Evolutionary conservation across 2,113 vertebrate genomes (phyloP).

Genomic region (Odontophorus gujanensis): DNA sequence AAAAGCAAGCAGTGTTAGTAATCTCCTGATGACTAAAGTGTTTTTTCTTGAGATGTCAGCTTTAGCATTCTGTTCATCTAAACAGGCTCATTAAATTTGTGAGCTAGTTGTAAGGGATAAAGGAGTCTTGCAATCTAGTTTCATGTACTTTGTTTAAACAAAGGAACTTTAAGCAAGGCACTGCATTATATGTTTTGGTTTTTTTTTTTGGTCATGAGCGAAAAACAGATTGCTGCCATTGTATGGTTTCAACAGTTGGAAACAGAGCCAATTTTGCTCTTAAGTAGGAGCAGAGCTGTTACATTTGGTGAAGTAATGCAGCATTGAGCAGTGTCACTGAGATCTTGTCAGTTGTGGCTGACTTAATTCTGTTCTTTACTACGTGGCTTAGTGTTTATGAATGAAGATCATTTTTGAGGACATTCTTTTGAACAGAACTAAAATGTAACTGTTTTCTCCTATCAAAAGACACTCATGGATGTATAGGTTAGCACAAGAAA

Average conservation of each 20-base stretch:
- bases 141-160: neutral
- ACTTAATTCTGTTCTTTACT: neutral
- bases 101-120: neutral
- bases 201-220: neutral
- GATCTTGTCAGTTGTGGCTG: neutral
- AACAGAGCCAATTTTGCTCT: neutral
- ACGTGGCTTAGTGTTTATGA: neutral
- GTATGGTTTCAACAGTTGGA: neutral
- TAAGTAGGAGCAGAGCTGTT: neutral
- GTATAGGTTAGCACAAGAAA: neutral
- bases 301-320: neutral
- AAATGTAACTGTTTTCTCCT: neutral
- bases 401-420: neutral
- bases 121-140: neutral
- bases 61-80: neutral
- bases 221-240: accelerated
- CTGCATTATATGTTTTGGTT: neutral
- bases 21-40: neutral
- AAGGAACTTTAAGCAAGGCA: neutral
- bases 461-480: neutral
- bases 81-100: neutral
- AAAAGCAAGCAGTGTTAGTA: neutral
- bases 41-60: neutral
- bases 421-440: neutral
- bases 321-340: neutral